These are phyloP conservation scores for Sminthurinus signatus DNA, from an alignment of 1,140 invertebrate genomes.

Conservation along the genomic window DNA sequence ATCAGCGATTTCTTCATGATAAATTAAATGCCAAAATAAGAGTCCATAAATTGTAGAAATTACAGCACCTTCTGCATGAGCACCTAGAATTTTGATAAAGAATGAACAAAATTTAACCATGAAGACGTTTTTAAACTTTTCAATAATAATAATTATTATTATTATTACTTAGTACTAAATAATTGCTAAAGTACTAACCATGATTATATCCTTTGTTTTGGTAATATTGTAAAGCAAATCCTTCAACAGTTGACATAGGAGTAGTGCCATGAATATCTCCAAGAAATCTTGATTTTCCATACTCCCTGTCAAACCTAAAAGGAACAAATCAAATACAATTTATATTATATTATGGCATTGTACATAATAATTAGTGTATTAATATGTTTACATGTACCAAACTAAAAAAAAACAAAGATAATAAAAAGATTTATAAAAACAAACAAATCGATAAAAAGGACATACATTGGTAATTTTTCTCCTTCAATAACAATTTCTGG, in stretches of 20 bases:
- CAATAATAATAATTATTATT: no score
- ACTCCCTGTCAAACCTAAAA: conserved; percentile 5
- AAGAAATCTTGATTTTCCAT: conserved; percentile 32
- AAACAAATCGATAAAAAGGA: not conserved
- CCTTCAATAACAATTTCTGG: conserved; percentile 9
- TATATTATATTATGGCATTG: no score
- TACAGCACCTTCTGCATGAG: conserved; percentile 65
- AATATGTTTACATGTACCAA: no score
- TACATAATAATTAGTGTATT: no score
- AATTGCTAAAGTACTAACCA: conserved; percentile 42
- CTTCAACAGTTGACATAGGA: conserved; percentile 49
- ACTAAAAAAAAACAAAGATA: no score
- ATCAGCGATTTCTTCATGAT: conserved; percentile 55
- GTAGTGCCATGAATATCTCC: conserved; percentile 38
- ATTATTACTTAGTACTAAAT: no score
- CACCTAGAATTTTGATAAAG: conserved; percentile 44
- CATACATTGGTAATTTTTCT: conserved; percentile 20
- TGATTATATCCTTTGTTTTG: conserved; percentile 47
- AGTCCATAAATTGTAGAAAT: conserved; percentile 59
- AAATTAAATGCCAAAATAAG: conserved; percentile 71
- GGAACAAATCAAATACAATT: no score
- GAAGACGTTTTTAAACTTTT: not conserved
- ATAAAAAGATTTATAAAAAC: not conserved
- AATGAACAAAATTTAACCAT: conserved; percentile 9
- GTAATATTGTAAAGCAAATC: conserved; percentile 52